Percentiles rank a stretch among this genome's conserved stretches.
phyloP scores from a whole-genome alignment of 2,797 vertebrate species.

The Parauchenoglanis ngamensis region DNA sequence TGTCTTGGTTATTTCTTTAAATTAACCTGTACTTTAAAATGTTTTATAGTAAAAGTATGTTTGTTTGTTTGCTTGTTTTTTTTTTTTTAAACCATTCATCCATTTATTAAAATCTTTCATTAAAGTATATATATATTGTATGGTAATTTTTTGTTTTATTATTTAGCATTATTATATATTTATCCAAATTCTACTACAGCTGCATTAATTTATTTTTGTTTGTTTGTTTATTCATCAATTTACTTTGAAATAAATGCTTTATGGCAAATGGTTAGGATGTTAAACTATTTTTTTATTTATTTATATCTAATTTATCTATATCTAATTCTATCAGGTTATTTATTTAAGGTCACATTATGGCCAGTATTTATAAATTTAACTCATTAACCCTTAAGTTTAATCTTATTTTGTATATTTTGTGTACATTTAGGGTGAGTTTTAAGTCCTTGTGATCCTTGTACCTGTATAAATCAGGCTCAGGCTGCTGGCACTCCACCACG shows the following conservation, averaged over 20 bases:
- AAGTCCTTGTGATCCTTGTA: conserved; percentile 55
- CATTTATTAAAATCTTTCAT: neutral
- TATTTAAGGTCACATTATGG: neutral
- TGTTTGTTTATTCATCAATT: neutral
- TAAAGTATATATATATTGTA: neutral
- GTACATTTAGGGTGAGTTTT: conserved; percentile 2
- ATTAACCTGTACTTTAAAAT: neutral
- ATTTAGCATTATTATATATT: neutral
- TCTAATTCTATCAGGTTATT: neutral
- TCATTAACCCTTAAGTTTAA: neutral
- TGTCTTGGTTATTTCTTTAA: neutral
- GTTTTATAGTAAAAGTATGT: neutral
- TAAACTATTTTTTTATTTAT: neutral
- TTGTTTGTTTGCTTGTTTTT: neutral
- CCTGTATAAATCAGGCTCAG: conserved; percentile 97
- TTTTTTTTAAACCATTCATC: neutral
- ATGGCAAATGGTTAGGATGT: neutral
- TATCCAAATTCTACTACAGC: neutral
- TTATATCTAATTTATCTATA: neutral
- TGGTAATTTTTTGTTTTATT: neutral
- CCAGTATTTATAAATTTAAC: neutral
- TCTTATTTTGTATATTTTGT: neutral
- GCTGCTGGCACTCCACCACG: conserved; percentile 96
- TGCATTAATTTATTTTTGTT: neutral
- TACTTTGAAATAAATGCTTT: neutral